A percentile compares a stretch with the other conserved stretches of the same genome.
Evolutionary conservation across 64 coral and sea anemone species (phyloP).

Genomic region (Montipora cactus): DNA sequence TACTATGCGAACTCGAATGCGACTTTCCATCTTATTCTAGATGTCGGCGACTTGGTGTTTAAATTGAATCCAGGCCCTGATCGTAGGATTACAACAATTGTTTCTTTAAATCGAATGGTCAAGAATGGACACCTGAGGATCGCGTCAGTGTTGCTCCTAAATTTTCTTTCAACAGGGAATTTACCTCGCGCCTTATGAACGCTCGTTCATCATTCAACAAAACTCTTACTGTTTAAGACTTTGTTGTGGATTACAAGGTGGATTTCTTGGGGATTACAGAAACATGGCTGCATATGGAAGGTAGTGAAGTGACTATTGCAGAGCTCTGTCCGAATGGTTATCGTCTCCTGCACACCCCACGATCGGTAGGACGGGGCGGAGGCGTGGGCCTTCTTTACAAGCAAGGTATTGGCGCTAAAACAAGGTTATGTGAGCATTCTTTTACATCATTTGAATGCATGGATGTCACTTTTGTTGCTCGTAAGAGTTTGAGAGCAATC

Average conservation of each 20-base stretch:
- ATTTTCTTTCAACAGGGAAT: constrained; percentile 29
- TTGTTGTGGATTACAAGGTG: no score
- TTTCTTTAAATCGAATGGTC: background rate
- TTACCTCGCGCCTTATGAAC: constrained; percentile 40
- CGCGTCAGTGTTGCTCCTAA: constrained; percentile 27
- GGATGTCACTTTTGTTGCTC: constrained; percentile 49
- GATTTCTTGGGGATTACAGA: background rate
- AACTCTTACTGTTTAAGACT: background rate
- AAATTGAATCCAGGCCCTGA: no score
- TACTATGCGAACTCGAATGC: no score
- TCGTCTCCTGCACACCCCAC: constrained; percentile 28
- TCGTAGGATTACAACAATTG: no score
- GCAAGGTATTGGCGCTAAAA: constrained; percentile 41
- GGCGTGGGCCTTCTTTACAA: constrained; percentile 60
- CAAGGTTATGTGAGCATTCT: constrained; percentile 43
- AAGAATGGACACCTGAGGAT: constrained; percentile 6
- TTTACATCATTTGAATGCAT: constrained; percentile 36
- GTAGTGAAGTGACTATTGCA: constrained; percentile 19
- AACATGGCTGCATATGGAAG: constrained; percentile 27
- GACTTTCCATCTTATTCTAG: no score
- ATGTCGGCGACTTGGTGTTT: no score
- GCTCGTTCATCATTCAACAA: constrained; percentile 34
- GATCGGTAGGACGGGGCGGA: background rate
- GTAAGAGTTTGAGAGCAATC: constrained; percentile 27
- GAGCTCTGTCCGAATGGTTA: constrained; percentile 56